These are phyloP conservation scores for Dicrostonyx torquatus DNA, from an alignment of 2,797 vertebrate species.

Conservation along the genomic window DNA sequence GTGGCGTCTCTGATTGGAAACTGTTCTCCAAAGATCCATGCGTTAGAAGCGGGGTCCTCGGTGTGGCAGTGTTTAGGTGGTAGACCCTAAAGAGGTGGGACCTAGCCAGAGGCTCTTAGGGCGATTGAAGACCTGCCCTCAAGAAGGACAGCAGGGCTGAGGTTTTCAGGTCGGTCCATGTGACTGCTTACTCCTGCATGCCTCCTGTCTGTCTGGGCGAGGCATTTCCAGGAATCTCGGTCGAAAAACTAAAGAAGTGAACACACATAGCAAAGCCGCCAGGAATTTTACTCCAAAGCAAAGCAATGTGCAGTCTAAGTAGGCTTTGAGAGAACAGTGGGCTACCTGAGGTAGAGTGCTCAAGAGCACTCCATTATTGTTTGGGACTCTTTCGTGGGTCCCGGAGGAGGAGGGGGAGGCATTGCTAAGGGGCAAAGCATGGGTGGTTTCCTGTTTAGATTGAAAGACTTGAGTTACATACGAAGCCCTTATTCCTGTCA, in stretches of 20 bases:
- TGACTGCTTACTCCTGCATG: not conserved
- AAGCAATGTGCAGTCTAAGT: not conserved
- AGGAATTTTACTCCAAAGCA: not conserved
- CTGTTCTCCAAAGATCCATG: not conserved
- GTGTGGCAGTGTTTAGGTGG: not conserved
- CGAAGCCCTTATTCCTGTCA: not conserved
- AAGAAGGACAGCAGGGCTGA: not conserved
- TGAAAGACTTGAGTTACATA: not conserved
- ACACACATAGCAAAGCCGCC: not conserved
- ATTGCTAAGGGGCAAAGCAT: not conserved
- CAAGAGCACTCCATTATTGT: not conserved
- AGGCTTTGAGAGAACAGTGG: not conserved
- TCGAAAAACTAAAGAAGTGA: not conserved
- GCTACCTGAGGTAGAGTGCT: not conserved
- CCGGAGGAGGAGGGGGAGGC: not conserved
- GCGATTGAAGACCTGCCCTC: not conserved
- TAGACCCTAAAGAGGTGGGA: not conserved
- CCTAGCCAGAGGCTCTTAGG: not conserved
- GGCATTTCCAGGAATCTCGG: not conserved
- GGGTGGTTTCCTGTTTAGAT: not conserved
- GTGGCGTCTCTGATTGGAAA: no score
- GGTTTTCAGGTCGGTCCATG: not conserved
- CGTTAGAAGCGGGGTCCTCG: no score
- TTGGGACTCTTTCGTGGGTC: not conserved
- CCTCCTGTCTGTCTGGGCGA: not conserved